Evolutionary conservation across 2,888 invertebrate genomes (phyloP).

Genomic region (Agelastica alni): DNA sequence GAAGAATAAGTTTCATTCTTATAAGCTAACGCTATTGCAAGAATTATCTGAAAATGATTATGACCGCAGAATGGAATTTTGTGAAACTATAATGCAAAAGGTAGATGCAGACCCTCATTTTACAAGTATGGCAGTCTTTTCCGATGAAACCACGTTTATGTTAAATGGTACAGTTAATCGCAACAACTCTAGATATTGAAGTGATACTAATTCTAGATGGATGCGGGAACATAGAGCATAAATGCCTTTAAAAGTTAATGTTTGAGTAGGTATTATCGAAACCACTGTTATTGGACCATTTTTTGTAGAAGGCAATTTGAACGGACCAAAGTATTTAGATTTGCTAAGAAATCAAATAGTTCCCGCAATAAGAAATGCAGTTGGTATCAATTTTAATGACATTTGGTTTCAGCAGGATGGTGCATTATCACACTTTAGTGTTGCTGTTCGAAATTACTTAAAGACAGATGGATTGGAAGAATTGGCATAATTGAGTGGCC

Average conservation of each 20-base stretch:
- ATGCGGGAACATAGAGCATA: not conserved
- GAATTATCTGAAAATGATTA: too few species aligned
- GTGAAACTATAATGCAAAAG: not conserved
- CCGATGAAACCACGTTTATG: not conserved
- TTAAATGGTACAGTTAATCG: not conserved
- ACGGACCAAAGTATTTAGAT: conserved; percentile 1
- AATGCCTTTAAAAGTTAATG: not conserved
- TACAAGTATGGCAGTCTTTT: not conserved
- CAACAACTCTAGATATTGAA: not conserved
- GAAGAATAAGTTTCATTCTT: too few species aligned
- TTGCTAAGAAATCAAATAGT: conserved; percentile 2
- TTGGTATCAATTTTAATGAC: not conserved
- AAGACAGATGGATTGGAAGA: not conserved
- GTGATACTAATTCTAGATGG: not conserved
- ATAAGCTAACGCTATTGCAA: too few species aligned
- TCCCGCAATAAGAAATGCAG: not conserved
- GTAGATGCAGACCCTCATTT: not conserved
- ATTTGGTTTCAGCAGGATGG: not conserved
- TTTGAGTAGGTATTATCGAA: not conserved
- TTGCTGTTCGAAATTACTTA: not conserved
- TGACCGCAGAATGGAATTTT: not conserved
- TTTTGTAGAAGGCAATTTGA: not conserved
- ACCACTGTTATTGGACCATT: not conserved
- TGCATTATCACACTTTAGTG: not conserved
- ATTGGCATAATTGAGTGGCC: not conserved